Percentiles rank a stretch among this genome's conserved stretches.
phyloP scores from a whole-genome alignment of 2,797 vertebrate genomes.

The Enteromius viviparus region DNA sequence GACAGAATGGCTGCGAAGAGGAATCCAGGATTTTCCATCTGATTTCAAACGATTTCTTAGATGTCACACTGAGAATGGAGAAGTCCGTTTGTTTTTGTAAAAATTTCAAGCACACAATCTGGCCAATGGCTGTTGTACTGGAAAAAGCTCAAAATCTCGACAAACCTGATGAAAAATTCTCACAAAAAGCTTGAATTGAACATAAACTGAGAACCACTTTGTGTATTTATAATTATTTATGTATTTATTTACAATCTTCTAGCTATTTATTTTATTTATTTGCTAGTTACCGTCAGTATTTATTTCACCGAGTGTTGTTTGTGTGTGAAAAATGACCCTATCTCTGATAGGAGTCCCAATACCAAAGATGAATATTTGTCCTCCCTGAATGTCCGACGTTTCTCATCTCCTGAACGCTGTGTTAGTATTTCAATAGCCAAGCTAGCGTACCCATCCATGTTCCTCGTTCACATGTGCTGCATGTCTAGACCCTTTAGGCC shows the following conservation, averaged over 20 bases:
- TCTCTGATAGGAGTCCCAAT: constrained; percentile 84
- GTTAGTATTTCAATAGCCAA: constrained; percentile 49
- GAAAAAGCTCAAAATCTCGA: constrained; percentile 45
- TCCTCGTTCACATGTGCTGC: constrained; percentile 39
- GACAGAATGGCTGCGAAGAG: constrained; percentile 54
- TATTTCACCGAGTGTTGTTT: constrained; percentile 80
- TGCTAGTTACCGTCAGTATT: constrained; percentile 82
- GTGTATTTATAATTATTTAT: constrained; percentile 77
- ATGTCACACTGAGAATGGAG: constrained; percentile 76
- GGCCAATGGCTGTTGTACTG: constrained; percentile 59
- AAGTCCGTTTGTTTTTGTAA: constrained; percentile 80
- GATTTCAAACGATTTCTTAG: constrained; percentile 66
- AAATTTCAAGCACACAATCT: constrained; percentile 83
- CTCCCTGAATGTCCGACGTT: constrained; percentile 79
- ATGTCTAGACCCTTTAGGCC: constrained; percentile 50
- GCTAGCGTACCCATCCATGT: constrained; percentile 39
- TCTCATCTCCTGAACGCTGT: constrained; percentile 43
- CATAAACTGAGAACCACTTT: constrained; percentile 69
- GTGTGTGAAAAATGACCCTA: constrained; percentile 80
- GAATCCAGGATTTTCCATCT: constrained; percentile 56
- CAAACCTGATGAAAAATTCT: constrained; percentile 29
- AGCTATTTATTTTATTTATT: constrained; percentile 82
- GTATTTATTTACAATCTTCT: constrained; percentile 66
- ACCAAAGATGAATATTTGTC: constrained; percentile 85
- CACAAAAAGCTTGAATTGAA: constrained; percentile 61